Evolutionary conservation across 1,140 invertebrate genomes (phyloP), one percentile per base, ranked within the genome.

Genomic region (Hydropsyche tenuis): DNA sequence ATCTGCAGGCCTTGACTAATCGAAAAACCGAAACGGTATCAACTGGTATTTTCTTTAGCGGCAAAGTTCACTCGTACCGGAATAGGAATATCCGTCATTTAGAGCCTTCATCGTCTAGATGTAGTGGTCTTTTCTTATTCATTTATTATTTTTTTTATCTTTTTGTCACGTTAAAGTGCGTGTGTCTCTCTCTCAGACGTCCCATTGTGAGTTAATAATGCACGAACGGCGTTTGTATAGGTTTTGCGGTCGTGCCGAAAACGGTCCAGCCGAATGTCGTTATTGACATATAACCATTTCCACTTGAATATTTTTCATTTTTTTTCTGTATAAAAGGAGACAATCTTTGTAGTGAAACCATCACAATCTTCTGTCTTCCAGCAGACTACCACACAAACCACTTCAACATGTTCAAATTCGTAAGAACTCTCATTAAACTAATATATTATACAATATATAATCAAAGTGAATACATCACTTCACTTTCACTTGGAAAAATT

Each of bases 331-430:
- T 77, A 77, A 74, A 77, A 77, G 72, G 27, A 20, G 60, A 23
- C 0, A n/a, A 11, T 25, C 18, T 7, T 37, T 42, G 23, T 22
- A 6, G 45, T 43, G 20, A 27, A 46, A 42, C 14, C 68, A 77
- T 77, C 76, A 77, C 64, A 74, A 70, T 51, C 42, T 75, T 51
- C 71, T 70, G 73, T 77, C 73, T 74, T 73, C 53, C 22, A 43
- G 9, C 51, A 51, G 72, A 73, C 72, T 60, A 60, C 22, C 11
- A 11, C 7, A 12, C 56, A 6, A 22, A 12, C 16, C 72, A 69
- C 27, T 46, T n/a, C 66, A 72, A 71, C 72, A 79, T 79, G 78
- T 79, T 78, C 77, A 79, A 79, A 75, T 74, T 76, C 69, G 78
- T 79, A 73, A 79, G 78, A 78, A 60, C 30, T 37, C 30, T n/a